These are phyloP conservation scores for Drosophila busckii DNA, from an alignment of 1,140 invertebrate species.

Conservation along the genomic window DNA sequence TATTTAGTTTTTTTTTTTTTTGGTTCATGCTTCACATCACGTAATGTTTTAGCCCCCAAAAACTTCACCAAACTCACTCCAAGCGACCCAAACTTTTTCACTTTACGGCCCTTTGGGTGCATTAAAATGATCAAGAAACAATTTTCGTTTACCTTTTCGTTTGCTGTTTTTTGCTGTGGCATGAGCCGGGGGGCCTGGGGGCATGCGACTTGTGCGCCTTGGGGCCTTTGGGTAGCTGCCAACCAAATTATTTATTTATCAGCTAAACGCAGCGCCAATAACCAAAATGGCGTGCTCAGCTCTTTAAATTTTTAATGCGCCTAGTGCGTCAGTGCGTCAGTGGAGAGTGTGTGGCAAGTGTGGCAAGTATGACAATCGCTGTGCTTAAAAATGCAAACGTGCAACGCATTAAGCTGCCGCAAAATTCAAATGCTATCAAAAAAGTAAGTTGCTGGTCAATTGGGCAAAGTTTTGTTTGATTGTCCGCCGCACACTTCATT, in stretches of 20 bases:
- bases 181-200: conserved; percentile 2
- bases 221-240: too few relatives aligned
- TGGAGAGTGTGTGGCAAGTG: too few relatives aligned
- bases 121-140: conserved; percentile 78
- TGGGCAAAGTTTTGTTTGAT: conserved; percentile 41
- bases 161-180: conserved; percentile 5
- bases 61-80: not conserved
- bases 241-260: conserved; percentile 69
- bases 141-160: conserved; percentile 71
- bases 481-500: conserved; percentile 53
- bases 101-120: conserved; percentile 66
- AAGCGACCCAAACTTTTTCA: conserved; percentile 55
- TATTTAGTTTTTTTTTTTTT: too few relatives aligned
- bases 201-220: not conserved
- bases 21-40: conserved; percentile 57
- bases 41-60: conserved; percentile 49
- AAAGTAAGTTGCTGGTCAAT: conserved; percentile 36
- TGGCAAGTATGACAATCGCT: conserved; percentile 45
- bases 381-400: conserved; percentile 35
- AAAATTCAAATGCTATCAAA: conserved; percentile 54
- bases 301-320: conserved; percentile 67
- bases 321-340: not conserved
- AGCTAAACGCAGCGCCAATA: conserved; percentile 41
- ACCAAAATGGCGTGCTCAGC: conserved; percentile 32
- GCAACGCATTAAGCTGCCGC: conserved; percentile 45